phyloP scores from a whole-genome alignment of 2,888 invertebrate genomes.

The Chirona hameri region DNA sequence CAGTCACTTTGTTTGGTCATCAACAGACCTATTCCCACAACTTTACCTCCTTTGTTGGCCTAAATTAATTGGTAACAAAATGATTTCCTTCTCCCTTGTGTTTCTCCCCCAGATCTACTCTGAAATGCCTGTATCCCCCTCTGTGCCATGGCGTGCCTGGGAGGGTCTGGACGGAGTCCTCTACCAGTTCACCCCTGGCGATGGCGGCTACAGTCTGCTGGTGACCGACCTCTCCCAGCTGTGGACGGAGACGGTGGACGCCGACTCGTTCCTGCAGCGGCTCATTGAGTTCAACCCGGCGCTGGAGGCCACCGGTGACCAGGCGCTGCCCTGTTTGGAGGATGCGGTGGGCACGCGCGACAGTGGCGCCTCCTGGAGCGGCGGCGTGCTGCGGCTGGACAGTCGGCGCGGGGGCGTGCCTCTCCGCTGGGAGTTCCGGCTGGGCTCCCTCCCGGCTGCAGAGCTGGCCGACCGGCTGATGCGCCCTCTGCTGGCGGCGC shows the following conservation, averaged over 20 bases:
- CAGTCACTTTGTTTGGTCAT: no score
- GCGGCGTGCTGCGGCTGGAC: neutral
- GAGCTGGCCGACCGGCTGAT: neutral
- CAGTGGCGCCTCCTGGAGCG: neutral
- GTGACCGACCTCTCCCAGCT: neutral
- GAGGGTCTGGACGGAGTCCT: neutral
- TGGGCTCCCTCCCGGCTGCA: neutral
- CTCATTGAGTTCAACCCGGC: neutral
- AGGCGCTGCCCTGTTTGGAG: neutral
- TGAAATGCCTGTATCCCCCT: no score
- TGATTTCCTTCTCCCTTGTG: no score
- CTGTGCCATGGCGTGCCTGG: neutral
- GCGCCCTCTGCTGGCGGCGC: neutral
- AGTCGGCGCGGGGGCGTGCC: neutral
- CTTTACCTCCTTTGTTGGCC: no score
- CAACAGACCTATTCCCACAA: no score
- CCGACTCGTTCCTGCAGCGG: neutral
- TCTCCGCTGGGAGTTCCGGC: neutral
- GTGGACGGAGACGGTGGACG: neutral
- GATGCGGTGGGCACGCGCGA: neutral
- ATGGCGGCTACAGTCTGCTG: neutral
- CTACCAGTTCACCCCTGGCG: neutral
- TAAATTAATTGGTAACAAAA: no score
- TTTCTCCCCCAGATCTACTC: no score
- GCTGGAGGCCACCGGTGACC: conserved; percentile 4